Conservation (phyloP, 2,113 vertebrate species). For the Podarcis muralis region DNA sequence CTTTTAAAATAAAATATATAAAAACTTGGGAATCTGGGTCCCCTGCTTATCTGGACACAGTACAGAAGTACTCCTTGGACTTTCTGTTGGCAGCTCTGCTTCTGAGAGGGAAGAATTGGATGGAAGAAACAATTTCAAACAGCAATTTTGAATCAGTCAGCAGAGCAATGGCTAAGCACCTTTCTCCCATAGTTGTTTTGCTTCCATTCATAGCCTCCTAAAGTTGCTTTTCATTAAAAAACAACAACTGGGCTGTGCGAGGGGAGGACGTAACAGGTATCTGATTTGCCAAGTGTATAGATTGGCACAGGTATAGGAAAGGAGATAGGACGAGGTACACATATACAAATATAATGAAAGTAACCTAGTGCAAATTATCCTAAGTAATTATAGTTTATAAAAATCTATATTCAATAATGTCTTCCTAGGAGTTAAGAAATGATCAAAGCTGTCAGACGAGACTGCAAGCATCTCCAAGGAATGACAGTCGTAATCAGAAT, state of each 20-base stretch:
- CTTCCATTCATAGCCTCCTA: neutral
- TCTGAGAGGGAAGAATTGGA: neutral
- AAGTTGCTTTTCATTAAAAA: neutral
- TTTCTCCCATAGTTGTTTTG: neutral
- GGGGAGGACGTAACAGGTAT: too few species aligned
- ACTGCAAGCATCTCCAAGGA: constrained; percentile 29
- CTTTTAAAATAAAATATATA: too few species aligned
- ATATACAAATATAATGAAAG: neutral
- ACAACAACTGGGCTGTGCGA: neutral
- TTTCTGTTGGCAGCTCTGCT: neutral
- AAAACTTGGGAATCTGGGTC: too few species aligned
- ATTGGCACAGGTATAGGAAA: neutral
- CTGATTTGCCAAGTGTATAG: neutral
- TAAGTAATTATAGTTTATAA: neutral
- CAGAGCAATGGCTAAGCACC: neutral
- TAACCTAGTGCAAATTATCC: neutral
- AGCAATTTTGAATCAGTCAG: neutral
- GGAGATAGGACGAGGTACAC: neutral
- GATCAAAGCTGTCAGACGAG: neutral
- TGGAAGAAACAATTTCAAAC: neutral
- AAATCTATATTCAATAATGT: neutral
- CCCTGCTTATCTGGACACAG: too few species aligned
- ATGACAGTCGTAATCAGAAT: constrained; percentile 45
- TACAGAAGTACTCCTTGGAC: neutral
- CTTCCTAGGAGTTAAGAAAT: neutral